Base-by-base conservation (phyloP, 2,797 vertebrate species). In the Acanthornis magna region DNA sequence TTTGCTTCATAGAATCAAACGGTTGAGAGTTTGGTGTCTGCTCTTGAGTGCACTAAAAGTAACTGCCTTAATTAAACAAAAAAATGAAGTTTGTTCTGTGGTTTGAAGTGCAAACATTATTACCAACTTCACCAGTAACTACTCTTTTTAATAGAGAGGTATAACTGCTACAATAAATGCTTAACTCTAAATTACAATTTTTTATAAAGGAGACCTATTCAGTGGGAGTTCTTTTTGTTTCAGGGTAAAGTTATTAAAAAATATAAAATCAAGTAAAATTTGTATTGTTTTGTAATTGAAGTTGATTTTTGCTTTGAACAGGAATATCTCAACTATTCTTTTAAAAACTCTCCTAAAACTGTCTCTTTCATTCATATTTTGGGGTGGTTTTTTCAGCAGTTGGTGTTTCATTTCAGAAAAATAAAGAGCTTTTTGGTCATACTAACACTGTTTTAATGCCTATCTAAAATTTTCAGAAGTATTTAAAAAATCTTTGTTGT, bases 11-110 rank as follows among this genome's bases (percentile, higher is more conserved):
- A 66, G 77, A 89, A 77, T 81, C 89, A 89, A 92, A 61, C 3
- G 25, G 81, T 76, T 43, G 62, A 86, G 91, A 87, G 36, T 63
- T 88, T 89, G 68, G 57, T 82, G 54, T 77, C 53, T 53, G 65
- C 50, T 83, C 43, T 47, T 71, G 54, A 86, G 78, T 42, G 16
- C 74, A 50, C 60, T 93, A 71, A 91, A 91, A 89, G 36, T 82
- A 89, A 71, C 48, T 83, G 55, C 48, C 63, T 89, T 70, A 93
- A 91, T 91, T 92, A 89, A 91, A 82, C 40, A 48, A 89, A 90
- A 86, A 82, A 53, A n/a, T 54, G 5, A 55, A 87, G 54, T 61
- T 51, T 75, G 17, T 75, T 68, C 54, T 66, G 43, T 62, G 25
- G 43, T 89, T 91, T 93, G 71, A 82, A 89, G 50, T 71, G 67